These are phyloP conservation scores for Teleiodes luculella DNA, from an alignment of 2,888 invertebrate genomes.

Conservation along the genomic window DNA sequence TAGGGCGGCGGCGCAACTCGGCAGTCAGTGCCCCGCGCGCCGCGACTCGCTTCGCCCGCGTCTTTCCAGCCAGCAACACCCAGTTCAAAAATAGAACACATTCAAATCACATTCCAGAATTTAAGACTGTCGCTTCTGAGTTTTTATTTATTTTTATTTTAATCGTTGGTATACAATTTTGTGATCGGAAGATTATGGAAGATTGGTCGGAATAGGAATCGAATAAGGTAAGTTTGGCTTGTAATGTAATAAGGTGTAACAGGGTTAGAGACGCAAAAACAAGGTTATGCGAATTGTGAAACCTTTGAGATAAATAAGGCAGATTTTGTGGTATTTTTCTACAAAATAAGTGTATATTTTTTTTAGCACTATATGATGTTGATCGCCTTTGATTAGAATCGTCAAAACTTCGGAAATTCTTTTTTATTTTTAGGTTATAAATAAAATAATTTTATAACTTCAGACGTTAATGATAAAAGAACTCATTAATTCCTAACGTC, in stretches of 20 bases:
- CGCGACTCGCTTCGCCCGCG: conserved; percentile 10
- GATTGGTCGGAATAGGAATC: not conserved
- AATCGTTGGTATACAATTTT: not conserved
- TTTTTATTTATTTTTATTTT: not conserved
- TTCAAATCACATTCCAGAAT: not conserved
- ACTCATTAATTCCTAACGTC: too few species aligned
- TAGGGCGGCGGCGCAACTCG: conserved; percentile 14
- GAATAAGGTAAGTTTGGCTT: conserved; percentile 1
- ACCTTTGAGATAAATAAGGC: not conserved
- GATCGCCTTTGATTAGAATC: too few species aligned
- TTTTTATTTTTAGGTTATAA: too few species aligned
- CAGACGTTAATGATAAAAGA: too few species aligned
- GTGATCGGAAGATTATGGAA: not conserved
- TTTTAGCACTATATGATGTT: too few species aligned
- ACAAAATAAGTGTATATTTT: too few species aligned
- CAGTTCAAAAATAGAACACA: not conserved
- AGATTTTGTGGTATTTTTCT: not conserved
- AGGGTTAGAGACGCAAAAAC: conserved; percentile 1
- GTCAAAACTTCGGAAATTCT: too few species aligned
- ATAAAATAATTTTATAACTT: too few species aligned
- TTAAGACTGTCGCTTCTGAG: not conserved
- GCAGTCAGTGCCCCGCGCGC: conserved; percentile 21
- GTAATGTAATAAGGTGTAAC: not conserved
- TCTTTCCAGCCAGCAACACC: not conserved
- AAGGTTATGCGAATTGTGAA: not conserved